phyloP scores from a whole-genome alignment of 2,888 invertebrate genomes.

The Glaucopsyche alexis region DNA sequence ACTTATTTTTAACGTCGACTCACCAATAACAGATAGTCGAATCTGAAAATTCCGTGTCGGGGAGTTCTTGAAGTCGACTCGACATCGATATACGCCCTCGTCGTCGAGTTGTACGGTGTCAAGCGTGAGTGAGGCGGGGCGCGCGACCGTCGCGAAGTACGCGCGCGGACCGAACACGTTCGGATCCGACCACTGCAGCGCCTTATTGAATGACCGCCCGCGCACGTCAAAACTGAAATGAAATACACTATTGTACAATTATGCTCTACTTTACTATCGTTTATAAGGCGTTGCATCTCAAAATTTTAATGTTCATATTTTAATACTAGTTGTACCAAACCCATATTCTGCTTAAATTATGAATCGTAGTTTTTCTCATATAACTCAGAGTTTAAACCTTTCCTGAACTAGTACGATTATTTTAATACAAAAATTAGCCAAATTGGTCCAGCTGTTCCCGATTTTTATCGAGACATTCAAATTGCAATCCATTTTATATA shows the following conservation, averaged over 20 bases:
- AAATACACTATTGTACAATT: neutral
- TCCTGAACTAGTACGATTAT: too few relatives aligned
- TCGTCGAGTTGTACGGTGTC: slow-evolving; percentile 92
- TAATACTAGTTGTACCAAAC: too few relatives aligned
- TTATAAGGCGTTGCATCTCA: neutral
- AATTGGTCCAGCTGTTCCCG: too few relatives aligned
- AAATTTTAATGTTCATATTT: too few relatives aligned
- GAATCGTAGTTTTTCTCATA: too few relatives aligned
- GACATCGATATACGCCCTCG: slow-evolving; percentile 91
- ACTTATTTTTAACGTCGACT: slow-evolving; percentile 63
- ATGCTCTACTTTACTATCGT: neutral
- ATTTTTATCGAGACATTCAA: too few relatives aligned
- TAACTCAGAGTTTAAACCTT: too few relatives aligned
- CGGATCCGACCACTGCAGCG: slow-evolving; percentile 91
- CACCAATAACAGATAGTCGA: slow-evolving; percentile 93
- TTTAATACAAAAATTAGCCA: too few relatives aligned
- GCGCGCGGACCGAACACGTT: slow-evolving; percentile 91
- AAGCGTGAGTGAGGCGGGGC: slow-evolving; percentile 89
- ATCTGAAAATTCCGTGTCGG: slow-evolving; percentile 93
- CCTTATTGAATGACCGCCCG: slow-evolving; percentile 89
- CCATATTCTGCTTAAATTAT: too few relatives aligned
- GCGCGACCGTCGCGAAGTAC: slow-evolving; percentile 89
- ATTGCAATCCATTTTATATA: too few relatives aligned
- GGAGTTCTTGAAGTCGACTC: slow-evolving; percentile 94
- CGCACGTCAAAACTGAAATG: slow-evolving; percentile 90